These are phyloP conservation scores for Tenebrosternarchus preto DNA, from an alignment of 2,113 vertebrate species.

Conservation along the genomic window DNA sequence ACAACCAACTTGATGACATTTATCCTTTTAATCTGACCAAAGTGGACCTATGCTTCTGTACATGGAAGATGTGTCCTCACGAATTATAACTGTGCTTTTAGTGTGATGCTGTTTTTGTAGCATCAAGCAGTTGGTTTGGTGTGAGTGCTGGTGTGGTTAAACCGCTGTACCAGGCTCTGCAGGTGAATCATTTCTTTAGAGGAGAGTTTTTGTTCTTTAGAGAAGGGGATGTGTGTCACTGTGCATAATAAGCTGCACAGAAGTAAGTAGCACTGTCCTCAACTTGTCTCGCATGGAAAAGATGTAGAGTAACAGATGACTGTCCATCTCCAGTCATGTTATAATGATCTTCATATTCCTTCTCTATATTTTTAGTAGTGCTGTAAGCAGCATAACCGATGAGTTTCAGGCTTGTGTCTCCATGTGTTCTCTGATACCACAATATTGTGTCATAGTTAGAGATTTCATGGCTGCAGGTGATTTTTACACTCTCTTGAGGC, in stretches of 20 bases:
- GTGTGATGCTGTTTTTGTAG: too few relatives aligned
- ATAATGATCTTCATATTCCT: constrained; percentile 14
- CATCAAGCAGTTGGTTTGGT: too few relatives aligned
- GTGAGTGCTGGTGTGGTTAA: constrained; percentile 1
- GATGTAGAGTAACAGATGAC: constrained; percentile 4
- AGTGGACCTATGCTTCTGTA: too few relatives aligned
- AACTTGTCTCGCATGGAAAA: too few relatives aligned
- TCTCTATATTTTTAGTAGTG: neutral
- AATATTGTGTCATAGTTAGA: neutral
- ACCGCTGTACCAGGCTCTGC: neutral
- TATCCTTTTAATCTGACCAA: too few relatives aligned
- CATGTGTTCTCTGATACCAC: constrained; percentile 61
- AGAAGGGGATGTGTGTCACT: constrained; percentile 9
- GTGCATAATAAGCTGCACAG: constrained; percentile 59
- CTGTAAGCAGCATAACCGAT: neutral
- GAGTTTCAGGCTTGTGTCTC: neutral
- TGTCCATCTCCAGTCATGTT: constrained; percentile 14
- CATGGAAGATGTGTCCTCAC: too few relatives aligned
- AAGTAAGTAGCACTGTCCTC: constrained; percentile 54
- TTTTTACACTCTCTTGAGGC: neutral
- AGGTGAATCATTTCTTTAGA: neutral
- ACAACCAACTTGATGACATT: too few relatives aligned
- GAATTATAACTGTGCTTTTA: too few relatives aligned
- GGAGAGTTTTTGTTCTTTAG: constrained; percentile 19
- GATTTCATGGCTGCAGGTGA: constrained; percentile 50